Conservation (phyloP, 2,888 invertebrate species). For the Hirtodrosophila duncani region DNA sequence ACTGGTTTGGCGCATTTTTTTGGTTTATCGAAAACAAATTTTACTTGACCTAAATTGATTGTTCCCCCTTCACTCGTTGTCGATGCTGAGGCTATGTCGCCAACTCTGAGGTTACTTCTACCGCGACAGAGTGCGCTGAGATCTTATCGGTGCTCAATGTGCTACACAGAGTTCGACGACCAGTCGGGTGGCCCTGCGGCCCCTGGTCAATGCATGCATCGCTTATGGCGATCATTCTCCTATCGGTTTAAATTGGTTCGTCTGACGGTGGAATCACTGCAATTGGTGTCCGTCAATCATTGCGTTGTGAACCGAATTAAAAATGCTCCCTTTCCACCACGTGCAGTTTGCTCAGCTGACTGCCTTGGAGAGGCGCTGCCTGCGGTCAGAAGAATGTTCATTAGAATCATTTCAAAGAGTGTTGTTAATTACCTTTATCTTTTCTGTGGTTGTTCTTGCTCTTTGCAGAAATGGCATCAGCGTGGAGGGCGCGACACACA, state of each 20-base stretch:
- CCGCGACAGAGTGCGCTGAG: too few species aligned
- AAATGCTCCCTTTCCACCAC: conserved; percentile 75
- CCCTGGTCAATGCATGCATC: too few species aligned
- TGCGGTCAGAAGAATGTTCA: conserved; percentile 47
- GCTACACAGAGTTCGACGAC: too few species aligned
- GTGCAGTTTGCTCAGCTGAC: conserved; percentile 66
- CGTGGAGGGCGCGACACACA: conserved; percentile 99
- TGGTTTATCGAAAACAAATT: conserved; percentile 39
- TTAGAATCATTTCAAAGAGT: not conserved
- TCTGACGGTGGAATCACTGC: conserved; percentile 1
- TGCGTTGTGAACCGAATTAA: not conserved
- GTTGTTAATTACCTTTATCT: not conserved
- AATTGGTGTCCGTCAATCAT: conserved; percentile 12
- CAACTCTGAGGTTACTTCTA: too few species aligned
- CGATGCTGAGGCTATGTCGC: too few species aligned
- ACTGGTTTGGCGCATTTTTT: not conserved
- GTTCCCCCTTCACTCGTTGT: too few species aligned
- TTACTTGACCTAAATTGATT: conserved; percentile 53
- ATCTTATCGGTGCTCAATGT: too few species aligned
- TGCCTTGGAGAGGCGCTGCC: conserved; percentile 55
- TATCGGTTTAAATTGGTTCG: conserved; percentile 49
- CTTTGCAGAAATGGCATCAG: conserved; percentile 90
- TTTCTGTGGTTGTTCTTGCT: not conserved
- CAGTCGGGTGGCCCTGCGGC: too few species aligned
- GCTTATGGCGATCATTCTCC: conserved; percentile 8